Base-by-base conservation (phyloP, 1,140 invertebrate species). In the Diorhabda carinulata region DNA sequence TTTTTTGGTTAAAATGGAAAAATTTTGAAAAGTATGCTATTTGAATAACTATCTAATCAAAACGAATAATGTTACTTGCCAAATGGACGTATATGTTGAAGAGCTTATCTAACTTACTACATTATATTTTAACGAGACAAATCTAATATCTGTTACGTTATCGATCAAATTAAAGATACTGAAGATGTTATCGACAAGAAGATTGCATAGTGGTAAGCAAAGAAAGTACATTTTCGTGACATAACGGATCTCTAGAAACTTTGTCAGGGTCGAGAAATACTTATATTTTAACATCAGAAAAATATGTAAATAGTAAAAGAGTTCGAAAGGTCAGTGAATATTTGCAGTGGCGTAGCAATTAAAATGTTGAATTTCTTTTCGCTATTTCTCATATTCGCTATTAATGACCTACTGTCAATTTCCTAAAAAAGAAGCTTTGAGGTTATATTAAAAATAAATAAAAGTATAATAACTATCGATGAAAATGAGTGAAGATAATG, bases 81-180 rank as follows among this genome's bases (percentile, higher is more conserved):
- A 25, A 25, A 1, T 1, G 25, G 25, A 25, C 25, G 25, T 25
- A 25, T 25, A 25, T 25, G 25, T 25, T 25, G 25, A 25, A 52
- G 47, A 52, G 47, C 6, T 52, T 52, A 52, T 52, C 47, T n/a
- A 2, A 52, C n/a, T 52, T n/a, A n/a, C 47, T 52, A n/a, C 47
- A 52, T 52, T 52, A 52, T 52, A 52, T 52, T 52, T 52, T 52
- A 52, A 52, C 47, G 47, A 52, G 47, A 52, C 47, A 52, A 52
- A 52, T n/a, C 47, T 4, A 52, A 52, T 52, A 52, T 52, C 47
- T n/a, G 47, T n/a, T 52, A 52, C 47, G 47, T 52, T 52, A 52
- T 52, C 47, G 47, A 52, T 52, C 47, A 52, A 52, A 52, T 52
- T n/a, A 52, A 52, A 52, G 47, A 52, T 52, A 6, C 47, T 52